A percentile compares a stretch with the other conserved stretches of the same genome.
Evolutionary conservation across 2,113 vertebrate genomes (phyloP).

Genomic region (Cricetomys ansorgei): DNA sequence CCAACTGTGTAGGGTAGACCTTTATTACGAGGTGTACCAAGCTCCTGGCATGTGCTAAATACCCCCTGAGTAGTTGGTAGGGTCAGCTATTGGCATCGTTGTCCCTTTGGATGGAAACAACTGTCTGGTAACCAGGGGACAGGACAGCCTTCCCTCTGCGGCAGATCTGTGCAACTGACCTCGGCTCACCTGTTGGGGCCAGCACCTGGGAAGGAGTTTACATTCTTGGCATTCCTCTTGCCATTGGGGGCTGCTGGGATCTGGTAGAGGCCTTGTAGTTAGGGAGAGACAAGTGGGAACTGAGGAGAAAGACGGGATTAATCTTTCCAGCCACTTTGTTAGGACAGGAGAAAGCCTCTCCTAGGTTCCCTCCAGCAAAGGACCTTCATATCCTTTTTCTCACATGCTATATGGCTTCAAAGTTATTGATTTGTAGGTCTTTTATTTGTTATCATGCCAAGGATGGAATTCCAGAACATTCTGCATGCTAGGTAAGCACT

Average conservation of each 20-base stretch:
- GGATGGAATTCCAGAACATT: background rate
- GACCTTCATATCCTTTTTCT: background rate
- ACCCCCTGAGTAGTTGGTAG: background rate
- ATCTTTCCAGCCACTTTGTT: background rate
- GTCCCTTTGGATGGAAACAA: background rate
- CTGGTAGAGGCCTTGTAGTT: background rate
- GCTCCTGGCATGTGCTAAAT: background rate
- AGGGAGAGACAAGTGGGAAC: rapidly evolving
- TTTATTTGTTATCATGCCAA: background rate
- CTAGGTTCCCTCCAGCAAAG: background rate
- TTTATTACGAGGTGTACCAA: background rate
- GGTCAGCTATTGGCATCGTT: background rate
- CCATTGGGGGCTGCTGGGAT: slow-evolving; percentile 46
- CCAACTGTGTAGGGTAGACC: background rate
- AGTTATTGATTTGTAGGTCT: background rate
- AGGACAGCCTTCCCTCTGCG: background rate
- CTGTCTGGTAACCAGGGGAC: background rate
- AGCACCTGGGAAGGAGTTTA: slow-evolving; percentile 67
- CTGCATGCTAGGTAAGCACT: background rate
- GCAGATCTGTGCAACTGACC: slow-evolving; percentile 34
- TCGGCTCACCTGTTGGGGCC: slow-evolving; percentile 67
- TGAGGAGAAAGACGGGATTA: rapidly evolving
- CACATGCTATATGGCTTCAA: background rate
- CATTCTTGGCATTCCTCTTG: slow-evolving; percentile 73
- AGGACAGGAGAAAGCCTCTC: background rate